Evolutionary conservation across 2,113 vertebrate species (phyloP), one percentile per base, ranked within the genome.

Genomic region (Apeltes quadracus): DNA sequence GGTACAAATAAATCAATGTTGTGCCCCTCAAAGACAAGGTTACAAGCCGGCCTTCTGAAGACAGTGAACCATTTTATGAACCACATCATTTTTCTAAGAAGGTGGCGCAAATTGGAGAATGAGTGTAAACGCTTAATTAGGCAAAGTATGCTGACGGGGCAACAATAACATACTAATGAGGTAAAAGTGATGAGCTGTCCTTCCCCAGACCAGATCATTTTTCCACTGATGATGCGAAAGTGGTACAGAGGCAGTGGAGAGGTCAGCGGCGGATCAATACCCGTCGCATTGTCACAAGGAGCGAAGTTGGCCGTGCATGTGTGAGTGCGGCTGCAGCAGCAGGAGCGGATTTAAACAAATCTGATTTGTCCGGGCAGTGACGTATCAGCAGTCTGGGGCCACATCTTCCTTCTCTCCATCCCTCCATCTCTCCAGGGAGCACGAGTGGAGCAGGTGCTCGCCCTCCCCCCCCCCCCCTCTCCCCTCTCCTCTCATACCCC

Each of bases 381-480:
- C 83, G 71, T 61, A 85, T 88, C 85, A 82, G 87, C 80, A 85
- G 79, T 84, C 69, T 84, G 83, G 73, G 83, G 80, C 73, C 84
- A 84, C 85, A 85, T 89, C 84, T 79, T 91, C 81, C 79, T 59
- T 50, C 67, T 39, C 74, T 82, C 61, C 88, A 80, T 84, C 79
- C 61, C 82, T 88, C 78, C 76, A 82, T 83, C 83, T 81, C 89
- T 88, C 87, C 76, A 72, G 88, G 89, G 86, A 88, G 79, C 69
- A 68, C 84, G 78, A 79, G 78, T 75, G 83, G 87, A 90, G 91
- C 91, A 92, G 91, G 91, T 92, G 91, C 86, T 88, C 44, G 20
- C 67, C 61, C 48, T n/a, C 56, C 22, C 39, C 46, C 34, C 61
- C 66, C 22, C 76, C 77, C 57, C 78, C 75, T 41, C 73, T 27